These are phyloP conservation scores for Theretra japonica DNA, from an alignment of 2,888 invertebrate genomes.

Conservation along the genomic window DNA sequence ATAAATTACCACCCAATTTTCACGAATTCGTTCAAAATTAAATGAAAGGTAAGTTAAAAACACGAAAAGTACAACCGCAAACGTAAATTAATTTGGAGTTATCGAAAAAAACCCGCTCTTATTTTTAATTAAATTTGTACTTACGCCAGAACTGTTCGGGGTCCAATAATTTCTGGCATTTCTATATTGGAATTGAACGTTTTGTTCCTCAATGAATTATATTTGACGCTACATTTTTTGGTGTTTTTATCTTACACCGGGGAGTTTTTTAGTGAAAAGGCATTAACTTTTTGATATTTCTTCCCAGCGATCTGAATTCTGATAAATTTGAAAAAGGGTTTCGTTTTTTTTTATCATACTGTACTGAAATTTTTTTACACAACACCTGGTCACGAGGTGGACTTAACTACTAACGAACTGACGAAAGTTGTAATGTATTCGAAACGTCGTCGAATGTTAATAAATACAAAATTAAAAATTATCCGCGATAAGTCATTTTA, in stretches of 20 bases:
- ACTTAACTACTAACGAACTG: too few species aligned
- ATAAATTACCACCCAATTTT: not conserved
- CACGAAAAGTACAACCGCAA: slow-evolving; percentile 15
- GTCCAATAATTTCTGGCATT: not conserved
- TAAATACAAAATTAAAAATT: too few species aligned
- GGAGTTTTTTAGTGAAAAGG: not conserved
- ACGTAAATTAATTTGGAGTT: slow-evolving; percentile 17
- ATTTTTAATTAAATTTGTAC: slow-evolving; percentile 16
- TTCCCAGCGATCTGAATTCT: not conserved
- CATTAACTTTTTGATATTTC: not conserved
- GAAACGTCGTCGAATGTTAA: too few species aligned
- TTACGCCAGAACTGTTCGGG: not conserved
- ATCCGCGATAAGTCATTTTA: too few species aligned
- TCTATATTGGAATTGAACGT: not conserved
- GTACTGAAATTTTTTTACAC: too few species aligned
- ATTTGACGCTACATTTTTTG: not conserved
- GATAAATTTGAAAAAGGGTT: not conserved
- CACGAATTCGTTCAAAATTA: slow-evolving; percentile 14
- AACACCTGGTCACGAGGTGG: too few species aligned
- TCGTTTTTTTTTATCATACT: too few species aligned
- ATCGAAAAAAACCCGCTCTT: slow-evolving; percentile 1
- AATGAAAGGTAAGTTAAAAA: slow-evolving; percentile 17
- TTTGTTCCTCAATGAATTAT: not conserved
- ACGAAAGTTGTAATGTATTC: too few species aligned
- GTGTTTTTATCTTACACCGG: not conserved